Percentiles rank a stretch among this genome's conserved stretches.
These are phyloP conservation scores for Panonychus citri DNA, from an alignment of 1,140 invertebrate genomes.

Conservation along the genomic window DNA sequence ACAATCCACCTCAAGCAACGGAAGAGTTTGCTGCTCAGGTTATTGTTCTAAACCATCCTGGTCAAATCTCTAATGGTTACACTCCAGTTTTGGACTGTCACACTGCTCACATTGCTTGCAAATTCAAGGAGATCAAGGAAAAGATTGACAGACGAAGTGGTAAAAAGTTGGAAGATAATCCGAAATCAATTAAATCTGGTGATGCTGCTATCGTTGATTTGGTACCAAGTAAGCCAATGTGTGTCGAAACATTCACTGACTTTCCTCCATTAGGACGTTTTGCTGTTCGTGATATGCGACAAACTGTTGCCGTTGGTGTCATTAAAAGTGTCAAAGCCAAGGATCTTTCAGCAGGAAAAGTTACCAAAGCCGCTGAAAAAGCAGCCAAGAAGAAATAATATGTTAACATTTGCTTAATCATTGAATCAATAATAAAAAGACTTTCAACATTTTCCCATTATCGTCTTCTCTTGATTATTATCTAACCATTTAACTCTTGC, in stretches of 20 bases:
- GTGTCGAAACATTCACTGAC: conserved; percentile 32
- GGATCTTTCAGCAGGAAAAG: conserved; percentile 22
- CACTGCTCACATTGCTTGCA: conserved; percentile 35
- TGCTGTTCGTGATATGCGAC: conserved; percentile 38
- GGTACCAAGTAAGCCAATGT: conserved; percentile 31
- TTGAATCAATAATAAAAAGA: no score
- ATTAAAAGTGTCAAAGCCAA: conserved; percentile 26
- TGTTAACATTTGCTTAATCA: no score
- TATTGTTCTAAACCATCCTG: conserved; percentile 33
- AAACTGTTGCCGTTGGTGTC: conserved; percentile 37
- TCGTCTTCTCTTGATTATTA: no score
- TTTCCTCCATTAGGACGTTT: conserved; percentile 35
- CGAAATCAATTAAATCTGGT: conserved; percentile 29
- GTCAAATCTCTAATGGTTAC: conserved; percentile 29
- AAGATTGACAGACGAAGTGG: conserved; percentile 94
- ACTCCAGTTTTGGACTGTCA: conserved; percentile 33
- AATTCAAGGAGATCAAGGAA: conserved; percentile 72
- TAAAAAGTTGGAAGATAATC: conserved; percentile 23
- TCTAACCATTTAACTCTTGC: no score
- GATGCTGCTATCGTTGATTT: conserved; percentile 32
- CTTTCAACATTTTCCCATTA: no score
- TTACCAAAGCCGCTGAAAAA: conserved; percentile 29
- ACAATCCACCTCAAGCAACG: conserved; percentile 29
- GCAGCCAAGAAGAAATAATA: conserved; percentile 20
- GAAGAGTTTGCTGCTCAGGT: conserved; percentile 26